Evolutionary conservation across 1,140 invertebrate species (phyloP).

Genomic region (Aphelenchoides fujianensis): DNA sequence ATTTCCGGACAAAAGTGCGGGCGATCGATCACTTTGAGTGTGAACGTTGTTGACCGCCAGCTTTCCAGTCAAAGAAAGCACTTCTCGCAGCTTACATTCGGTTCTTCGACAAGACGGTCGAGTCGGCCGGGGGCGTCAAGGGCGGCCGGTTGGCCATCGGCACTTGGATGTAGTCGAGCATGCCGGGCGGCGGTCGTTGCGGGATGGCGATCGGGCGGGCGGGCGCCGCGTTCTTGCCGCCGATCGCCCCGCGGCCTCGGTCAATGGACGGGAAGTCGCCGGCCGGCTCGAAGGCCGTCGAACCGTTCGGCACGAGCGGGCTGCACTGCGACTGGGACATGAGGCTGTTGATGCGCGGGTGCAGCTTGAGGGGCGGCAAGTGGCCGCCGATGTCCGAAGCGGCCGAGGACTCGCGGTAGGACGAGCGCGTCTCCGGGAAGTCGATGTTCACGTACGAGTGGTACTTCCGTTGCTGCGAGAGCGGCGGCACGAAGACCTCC

Average conservation of each 20-base stretch:
- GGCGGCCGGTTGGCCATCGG: conserved; percentile 1
- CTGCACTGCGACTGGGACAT: not conserved
- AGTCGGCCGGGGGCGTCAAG: not conserved
- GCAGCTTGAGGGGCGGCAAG: not conserved
- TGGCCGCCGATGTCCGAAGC: conserved; percentile 1
- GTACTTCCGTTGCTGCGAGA: conserved; percentile 31
- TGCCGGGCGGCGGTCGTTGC: not conserved
- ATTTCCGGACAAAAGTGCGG: not conserved
- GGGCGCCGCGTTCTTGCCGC: conserved; percentile 12
- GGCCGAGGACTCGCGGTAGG: conserved; percentile 4
- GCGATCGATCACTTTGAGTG: conserved; percentile 15
- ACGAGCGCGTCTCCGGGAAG: conserved; percentile 12
- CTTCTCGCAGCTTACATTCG: conserved; percentile 1
- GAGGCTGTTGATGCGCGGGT: not conserved
- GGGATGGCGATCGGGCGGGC: conserved; percentile 18
- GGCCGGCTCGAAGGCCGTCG: conserved; percentile 8
- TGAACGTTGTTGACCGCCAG: not conserved
- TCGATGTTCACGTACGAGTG: conserved; percentile 54
- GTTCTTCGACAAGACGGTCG: not conserved
- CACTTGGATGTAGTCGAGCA: conserved; percentile 20
- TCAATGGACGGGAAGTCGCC: conserved; percentile 22
- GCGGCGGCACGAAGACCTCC: not conserved
- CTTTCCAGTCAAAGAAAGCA: not conserved
- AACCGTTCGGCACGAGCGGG: conserved; percentile 1
- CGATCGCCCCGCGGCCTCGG: not conserved